A percentile compares a stretch with the other conserved stretches of the same genome.
Conservation (phyloP, 2,113 vertebrate species). For the Opisthocomus hoazin region DNA sequence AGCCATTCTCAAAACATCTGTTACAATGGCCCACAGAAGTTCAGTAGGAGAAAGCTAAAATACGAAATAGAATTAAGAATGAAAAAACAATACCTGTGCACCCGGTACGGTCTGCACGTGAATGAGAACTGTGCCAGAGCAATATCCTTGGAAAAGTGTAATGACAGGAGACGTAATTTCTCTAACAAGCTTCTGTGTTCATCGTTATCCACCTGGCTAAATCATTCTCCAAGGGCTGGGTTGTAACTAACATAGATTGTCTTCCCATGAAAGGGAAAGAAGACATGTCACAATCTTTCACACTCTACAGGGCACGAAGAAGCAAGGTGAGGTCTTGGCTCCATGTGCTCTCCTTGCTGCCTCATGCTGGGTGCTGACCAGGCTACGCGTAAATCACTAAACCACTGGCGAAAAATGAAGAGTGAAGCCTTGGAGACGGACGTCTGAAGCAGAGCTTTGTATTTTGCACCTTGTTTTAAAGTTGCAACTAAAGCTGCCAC, state of each 20-base stretch:
- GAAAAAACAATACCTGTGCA: neutral
- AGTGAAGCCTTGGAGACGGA: neutral
- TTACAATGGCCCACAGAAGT: neutral
- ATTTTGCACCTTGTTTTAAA: neutral
- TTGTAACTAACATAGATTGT: neutral
- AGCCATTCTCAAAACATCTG: neutral
- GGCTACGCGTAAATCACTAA: neutral
- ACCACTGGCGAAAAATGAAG: neutral
- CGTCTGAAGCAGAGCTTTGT: neutral
- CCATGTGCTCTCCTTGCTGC: accelerated
- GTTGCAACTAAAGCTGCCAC: accelerated
- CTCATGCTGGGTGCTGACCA: neutral
- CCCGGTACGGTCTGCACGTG: neutral
- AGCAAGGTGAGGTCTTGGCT: neutral
- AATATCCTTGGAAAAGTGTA: neutral
- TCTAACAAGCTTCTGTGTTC: neutral
- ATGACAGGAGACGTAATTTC: neutral
- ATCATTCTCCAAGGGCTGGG: neutral
- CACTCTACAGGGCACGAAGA: neutral
- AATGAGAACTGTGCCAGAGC: neutral
- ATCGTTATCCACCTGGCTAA: neutral
- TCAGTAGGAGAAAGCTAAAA: neutral
- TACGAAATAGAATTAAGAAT: neutral
- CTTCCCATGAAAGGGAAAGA: neutral
- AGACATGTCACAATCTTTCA: neutral